These are phyloP conservation scores for Scolopax bukidnonensis DNA, from an alignment of 2,797 vertebrate species.

Conservation along the genomic window DNA sequence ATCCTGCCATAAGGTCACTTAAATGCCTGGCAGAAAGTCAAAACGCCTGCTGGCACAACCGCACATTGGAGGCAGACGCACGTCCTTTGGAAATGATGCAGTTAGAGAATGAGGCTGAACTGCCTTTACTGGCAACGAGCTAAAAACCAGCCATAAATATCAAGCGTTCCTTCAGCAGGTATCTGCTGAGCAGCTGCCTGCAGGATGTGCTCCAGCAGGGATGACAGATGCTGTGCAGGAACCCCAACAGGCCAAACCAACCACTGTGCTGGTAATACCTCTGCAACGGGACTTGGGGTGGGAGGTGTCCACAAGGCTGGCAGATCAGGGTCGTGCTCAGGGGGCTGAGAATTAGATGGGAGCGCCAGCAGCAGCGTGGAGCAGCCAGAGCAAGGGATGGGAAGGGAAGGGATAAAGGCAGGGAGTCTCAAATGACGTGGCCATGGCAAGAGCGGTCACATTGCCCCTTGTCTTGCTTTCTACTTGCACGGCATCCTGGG, in stretches of 20 bases:
- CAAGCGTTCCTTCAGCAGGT: background rate
- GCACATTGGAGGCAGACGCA: background rate
- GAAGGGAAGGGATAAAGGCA: background rate
- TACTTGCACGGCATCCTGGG: background rate
- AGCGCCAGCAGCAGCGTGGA: accelerated
- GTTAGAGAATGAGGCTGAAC: background rate
- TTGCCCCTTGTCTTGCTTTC: background rate
- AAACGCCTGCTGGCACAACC: background rate
- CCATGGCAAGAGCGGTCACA: background rate
- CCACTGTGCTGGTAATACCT: accelerated
- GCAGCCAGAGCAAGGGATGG: background rate
- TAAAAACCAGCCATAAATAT: background rate
- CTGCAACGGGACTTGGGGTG: background rate
- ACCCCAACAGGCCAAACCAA: background rate
- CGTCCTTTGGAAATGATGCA: background rate
- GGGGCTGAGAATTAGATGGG: accelerated
- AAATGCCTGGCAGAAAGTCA: slow-evolving; percentile 26
- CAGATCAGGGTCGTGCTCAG: background rate
- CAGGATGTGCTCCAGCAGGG: background rate
- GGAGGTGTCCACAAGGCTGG: background rate
- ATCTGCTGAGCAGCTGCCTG: background rate
- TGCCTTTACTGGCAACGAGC: background rate
- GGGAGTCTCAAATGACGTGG: background rate
- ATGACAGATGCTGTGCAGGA: background rate
- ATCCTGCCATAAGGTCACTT: slow-evolving; percentile 36